A percentile compares a stretch with the other conserved stretches of the same genome.
Conservation (phyloP, 2,113 vertebrate species). For the Perca fluviatilis region DNA sequence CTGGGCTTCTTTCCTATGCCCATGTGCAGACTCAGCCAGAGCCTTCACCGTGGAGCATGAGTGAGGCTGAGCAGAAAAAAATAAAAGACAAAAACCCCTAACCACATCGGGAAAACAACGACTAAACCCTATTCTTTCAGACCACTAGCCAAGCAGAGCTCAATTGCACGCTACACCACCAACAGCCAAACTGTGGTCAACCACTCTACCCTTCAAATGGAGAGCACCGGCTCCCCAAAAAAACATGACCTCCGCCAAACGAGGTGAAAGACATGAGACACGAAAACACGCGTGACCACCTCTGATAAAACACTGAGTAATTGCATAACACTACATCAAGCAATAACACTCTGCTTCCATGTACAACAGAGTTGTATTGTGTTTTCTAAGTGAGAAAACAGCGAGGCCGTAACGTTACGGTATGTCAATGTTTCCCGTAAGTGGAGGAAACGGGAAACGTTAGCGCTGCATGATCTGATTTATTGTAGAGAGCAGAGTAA, state of each 20-base stretch:
- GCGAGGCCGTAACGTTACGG: conserved; percentile 21
- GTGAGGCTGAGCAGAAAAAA: conserved; percentile 40
- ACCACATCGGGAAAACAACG: conserved; percentile 81
- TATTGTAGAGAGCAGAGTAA: conserved; percentile 65
- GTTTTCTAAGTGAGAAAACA: conserved; percentile 61
- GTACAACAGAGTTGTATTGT: conserved; percentile 57
- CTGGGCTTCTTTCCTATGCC: conserved; percentile 40
- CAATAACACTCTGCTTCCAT: conserved; percentile 62
- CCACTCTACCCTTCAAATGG: conserved; percentile 75
- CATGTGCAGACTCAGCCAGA: conserved; percentile 51
- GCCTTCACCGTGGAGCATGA: conserved; percentile 53
- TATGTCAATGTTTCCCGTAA: conserved; percentile 61
- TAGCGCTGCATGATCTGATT: conserved; percentile 56
- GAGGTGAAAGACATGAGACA: conserved; percentile 71
- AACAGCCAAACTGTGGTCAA: conserved; percentile 77
- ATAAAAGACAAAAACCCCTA: conserved; percentile 54
- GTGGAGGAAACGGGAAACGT: conserved; percentile 67
- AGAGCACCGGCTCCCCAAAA: conserved; percentile 60
- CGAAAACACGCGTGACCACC: conserved; percentile 56
- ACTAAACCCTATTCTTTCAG: conserved; percentile 75
- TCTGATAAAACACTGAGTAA: conserved; percentile 60
- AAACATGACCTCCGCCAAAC: conserved; percentile 70
- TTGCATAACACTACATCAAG: conserved; percentile 60
- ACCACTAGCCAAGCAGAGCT: conserved; percentile 76
- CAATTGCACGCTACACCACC: conserved; percentile 79